Base-by-base conservation (phyloP, 2,797 vertebrate species). In the Allenopithecus nigroviridis region DNA sequence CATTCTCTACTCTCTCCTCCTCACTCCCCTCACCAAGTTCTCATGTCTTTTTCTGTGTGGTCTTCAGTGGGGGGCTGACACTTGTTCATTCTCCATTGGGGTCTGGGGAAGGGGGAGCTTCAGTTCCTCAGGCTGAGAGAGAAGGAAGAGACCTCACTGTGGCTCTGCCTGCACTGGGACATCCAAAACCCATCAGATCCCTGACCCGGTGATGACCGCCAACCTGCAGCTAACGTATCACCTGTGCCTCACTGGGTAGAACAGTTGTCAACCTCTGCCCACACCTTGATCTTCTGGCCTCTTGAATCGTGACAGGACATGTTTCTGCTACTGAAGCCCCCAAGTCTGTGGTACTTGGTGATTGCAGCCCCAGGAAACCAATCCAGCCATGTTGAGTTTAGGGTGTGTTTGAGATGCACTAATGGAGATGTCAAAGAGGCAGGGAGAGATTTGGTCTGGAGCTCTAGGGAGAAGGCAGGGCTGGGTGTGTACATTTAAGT, bases 191-290 rank as follows among this genome's bases (percentile, higher is more conserved):
- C n/a, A 88, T 57, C 7, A 0, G 39, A 46, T 28, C 28, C 43
- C 43, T 1, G 7, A 9, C 43, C 28, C 43, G 8, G 26, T 75
- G 39, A 28, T 10, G 43, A 64, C 30, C 33, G 16, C 70, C 74
- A 17, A 9, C 75, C 8, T 0, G 17, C 16, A 30, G 14, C 75
- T 14, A 3, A 17, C 75, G 21, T 2, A 19, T 30, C 1, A 2
- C 75, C 28, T 33, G 75, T 5, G 17, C 28, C 28, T 48, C 28
- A 48, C 74, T 9, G 41, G 74, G 41, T 28, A 46, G 14, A 74
- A 74, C 5, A 74, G 24, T 2, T 46, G 74, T 46, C 41, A 30
- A 4, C 36, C 74, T 76, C 39, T 46, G 41, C 39, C 26, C 26
- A 46, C 26, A 76, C 3, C 41, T 46, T 28, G 26, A 43, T 76